These are phyloP conservation scores for Amyelois transitella DNA, from an alignment of 1,140 invertebrate genomes.

Conservation along the genomic window DNA sequence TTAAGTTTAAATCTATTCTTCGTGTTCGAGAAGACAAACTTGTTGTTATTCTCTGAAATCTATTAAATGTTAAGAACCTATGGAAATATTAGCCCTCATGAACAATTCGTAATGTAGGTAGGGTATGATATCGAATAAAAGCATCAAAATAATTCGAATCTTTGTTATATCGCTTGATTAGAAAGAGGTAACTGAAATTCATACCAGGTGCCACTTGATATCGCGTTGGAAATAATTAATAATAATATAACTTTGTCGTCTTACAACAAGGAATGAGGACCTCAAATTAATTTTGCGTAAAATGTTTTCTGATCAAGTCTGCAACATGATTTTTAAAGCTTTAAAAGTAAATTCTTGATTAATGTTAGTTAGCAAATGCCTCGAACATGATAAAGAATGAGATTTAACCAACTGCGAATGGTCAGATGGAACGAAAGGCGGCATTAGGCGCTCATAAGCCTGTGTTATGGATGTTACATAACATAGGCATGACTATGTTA, in stretches of 20 bases:
- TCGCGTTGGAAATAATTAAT: no score
- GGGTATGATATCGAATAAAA: no score
- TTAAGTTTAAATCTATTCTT: slow-evolving; percentile 18
- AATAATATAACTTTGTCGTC: no score
- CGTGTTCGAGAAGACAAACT: slow-evolving; percentile 13
- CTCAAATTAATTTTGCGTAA: not conserved
- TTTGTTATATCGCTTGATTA: no score
- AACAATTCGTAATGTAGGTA: no score
- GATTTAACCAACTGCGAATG: slow-evolving; percentile 15
- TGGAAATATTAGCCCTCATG: no score
- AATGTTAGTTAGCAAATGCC: not conserved
- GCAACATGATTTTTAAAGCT: no score
- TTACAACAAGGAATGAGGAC: no score
- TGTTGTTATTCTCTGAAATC: not conserved
- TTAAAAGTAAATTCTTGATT: not conserved
- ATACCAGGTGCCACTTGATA: no score
- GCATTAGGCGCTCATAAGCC: slow-evolving; percentile 66
- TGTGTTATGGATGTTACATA: slow-evolving; percentile 17
- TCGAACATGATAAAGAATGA: slow-evolving; percentile 2
- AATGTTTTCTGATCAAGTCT: not conserved
- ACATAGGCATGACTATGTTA: slow-evolving; percentile 43
- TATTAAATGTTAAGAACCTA: not conserved
- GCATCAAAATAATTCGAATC: no score
- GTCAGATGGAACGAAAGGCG: slow-evolving; percentile 9
- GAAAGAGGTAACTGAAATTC: no score